Evolutionary conservation across 35 echinoderm and acorn worm species (phyloP), one percentile per base, ranked within the genome.

Genomic region (Ophiothrix spiculata): DNA sequence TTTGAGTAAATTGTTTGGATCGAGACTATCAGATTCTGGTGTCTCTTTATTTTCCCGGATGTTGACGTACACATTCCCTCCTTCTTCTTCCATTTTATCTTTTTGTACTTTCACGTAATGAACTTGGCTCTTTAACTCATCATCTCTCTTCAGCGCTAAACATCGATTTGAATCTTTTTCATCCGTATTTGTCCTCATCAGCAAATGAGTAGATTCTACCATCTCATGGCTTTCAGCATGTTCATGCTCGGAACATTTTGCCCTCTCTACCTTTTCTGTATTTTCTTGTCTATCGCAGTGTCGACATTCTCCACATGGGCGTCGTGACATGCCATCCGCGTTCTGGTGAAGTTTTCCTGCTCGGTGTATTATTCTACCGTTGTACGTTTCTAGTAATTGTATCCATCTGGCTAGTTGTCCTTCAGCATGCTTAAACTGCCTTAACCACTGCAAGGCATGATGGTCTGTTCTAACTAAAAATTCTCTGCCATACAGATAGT

Each of bases 391-490:
- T 4, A 81, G 36, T 46, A 46, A 28, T 36, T 80, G 31, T 25
- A 81, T 29, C 77, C 76, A 88, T 80, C 86, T 29, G 38, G 86
- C 86, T 32, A 64, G 1, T 31, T 88, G 76, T 56, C 76, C 41
- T 31, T 78, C 69, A 34, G 76, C 38, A 35, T 36, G 19, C 32
- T 79, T 36, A 32, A 80, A 79, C 40, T 56, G 39, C 80, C 76
- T 33, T 49, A 75, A 36, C 42, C 76, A 85, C 33, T 74, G 75
- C 31, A 81, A 35, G 63, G 77, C 45, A 36, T 17, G 35, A 81
- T 88, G 87, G 63, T 88, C 77, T 63, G 77, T 88, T 74, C 78
- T 88, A 25, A 88, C 39, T 0, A 60, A 4, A 28, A 88, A 88
- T 23, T 54, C 1, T 0, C 38, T 64, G 39, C 87, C 87, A 33